Percentiles rank a stretch among this genome's conserved stretches.
Evolutionary conservation across 2,888 invertebrate genomes (phyloP).

Genomic region (Conus canariensis): DNA sequence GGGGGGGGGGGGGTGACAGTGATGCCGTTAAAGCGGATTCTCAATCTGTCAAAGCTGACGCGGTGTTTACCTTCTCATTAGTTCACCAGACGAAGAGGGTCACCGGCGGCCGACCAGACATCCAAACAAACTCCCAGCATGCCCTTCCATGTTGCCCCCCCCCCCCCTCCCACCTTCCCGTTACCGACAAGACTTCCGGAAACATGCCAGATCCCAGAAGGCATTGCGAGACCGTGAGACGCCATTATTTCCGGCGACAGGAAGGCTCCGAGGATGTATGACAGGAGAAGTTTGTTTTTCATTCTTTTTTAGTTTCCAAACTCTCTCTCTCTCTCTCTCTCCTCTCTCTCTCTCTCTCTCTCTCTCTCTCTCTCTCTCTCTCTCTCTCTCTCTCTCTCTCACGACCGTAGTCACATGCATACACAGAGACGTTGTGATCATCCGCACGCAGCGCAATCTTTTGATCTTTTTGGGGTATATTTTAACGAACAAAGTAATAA

Average conservation of each 20-base stretch:
- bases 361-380: neutral
- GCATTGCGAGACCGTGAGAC: constrained; percentile 22
- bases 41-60: neutral
- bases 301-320: neutral
- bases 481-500: too few relatives aligned
- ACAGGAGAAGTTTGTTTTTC: neutral
- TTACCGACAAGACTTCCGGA: neutral
- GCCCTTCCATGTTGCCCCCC: neutral
- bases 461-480: neutral
- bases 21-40: too few relatives aligned
- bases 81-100: neutral
- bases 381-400: neutral
- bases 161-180: neutral
- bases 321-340: neutral
- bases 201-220: constrained; percentile 30
- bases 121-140: neutral
- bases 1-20: too few relatives aligned
- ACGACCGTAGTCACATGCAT: too few relatives aligned
- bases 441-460: too few relatives aligned
- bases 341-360: too few relatives aligned
- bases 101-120: neutral
- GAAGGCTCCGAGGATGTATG: neutral
- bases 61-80: neutral
- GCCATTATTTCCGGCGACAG: constrained; percentile 30
- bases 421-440: too few relatives aligned